These are phyloP conservation scores for Aplochiton taeniatus DNA, from an alignment of 2,797 vertebrate species.

Conservation along the genomic window DNA sequence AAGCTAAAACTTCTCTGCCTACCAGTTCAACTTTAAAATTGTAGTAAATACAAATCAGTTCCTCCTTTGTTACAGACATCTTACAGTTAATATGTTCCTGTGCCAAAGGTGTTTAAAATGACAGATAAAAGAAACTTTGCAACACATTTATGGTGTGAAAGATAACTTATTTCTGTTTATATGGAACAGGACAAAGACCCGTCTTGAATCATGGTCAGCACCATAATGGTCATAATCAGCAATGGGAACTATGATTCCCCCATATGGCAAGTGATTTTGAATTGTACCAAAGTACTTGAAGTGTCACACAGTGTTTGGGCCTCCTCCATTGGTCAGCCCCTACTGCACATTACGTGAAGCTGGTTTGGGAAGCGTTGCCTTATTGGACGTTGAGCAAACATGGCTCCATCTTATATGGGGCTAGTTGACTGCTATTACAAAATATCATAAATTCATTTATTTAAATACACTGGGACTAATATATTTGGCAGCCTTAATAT, in stretches of 20 bases:
- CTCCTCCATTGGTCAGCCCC: slow-evolving; percentile 24
- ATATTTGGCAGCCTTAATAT: slow-evolving; percentile 23
- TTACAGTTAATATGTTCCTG: slow-evolving; percentile 47
- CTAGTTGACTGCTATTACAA: slow-evolving; percentile 14
- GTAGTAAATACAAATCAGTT: slow-evolving; percentile 44
- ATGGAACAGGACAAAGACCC: slow-evolving; percentile 33
- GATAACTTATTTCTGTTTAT: slow-evolving; percentile 34
- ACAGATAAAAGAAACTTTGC: slow-evolving; percentile 5
- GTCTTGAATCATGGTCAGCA: slow-evolving; percentile 47
- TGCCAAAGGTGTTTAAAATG: slow-evolving; percentile 38
- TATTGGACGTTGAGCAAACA: slow-evolving; percentile 29
- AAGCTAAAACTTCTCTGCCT: slow-evolving; percentile 37
- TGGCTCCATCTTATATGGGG: slow-evolving; percentile 41
- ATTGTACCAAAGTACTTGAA: slow-evolving; percentile 34
- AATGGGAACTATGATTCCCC: slow-evolving; percentile 58
- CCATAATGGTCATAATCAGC: slow-evolving; percentile 67
- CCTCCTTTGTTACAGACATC: slow-evolving; percentile 29
- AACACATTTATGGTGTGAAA: slow-evolving; percentile 21
- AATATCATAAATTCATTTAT: slow-evolving; percentile 10
- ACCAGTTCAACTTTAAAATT: slow-evolving; percentile 43
- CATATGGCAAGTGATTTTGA: slow-evolving; percentile 34
- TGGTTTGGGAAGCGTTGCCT: slow-evolving; percentile 19
- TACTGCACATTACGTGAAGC: slow-evolving; percentile 29
- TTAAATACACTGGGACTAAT: slow-evolving; percentile 28
- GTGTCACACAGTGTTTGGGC: slow-evolving; percentile 15